phyloP scores from a whole-genome alignment of 2,888 invertebrate species.

The Andrena praecox region DNA sequence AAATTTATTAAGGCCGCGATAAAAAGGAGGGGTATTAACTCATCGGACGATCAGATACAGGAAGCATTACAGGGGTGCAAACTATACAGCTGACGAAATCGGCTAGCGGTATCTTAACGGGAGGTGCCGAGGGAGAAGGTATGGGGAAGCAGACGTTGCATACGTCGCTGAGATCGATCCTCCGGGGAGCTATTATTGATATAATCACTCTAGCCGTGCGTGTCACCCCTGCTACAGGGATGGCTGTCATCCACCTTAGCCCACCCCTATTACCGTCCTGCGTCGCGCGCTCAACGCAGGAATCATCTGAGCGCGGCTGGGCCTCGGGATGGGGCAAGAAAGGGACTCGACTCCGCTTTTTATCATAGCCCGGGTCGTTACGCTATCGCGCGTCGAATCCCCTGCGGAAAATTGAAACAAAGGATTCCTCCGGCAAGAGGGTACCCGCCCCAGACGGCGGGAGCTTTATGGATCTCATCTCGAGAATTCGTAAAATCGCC shows the following conservation, averaged over 20 bases:
- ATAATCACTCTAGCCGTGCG: conserved; percentile 80
- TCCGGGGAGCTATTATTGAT: conserved; percentile 79
- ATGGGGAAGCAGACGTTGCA: conserved; percentile 30
- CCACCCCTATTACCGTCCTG: conserved; percentile 65
- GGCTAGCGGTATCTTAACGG: conserved; percentile 62
- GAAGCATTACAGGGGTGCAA: conserved; percentile 52
- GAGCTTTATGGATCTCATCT: conserved; percentile 56
- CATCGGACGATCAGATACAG: conserved; percentile 54
- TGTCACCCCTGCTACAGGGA: conserved; percentile 75
- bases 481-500: conserved; percentile 53
- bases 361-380: conserved; percentile 46
- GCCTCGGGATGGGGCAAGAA: conserved; percentile 1
- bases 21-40: conserved; percentile 50
- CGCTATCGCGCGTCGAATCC: conserved; percentile 43
- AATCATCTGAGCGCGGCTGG: conserved; percentile 47
- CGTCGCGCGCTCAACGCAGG: conserved; percentile 31
- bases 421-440: conserved; percentile 29
- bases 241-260: conserved; percentile 67
- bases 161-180: conserved; percentile 73
- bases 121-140: conserved; percentile 2
- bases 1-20: conserved; percentile 57
- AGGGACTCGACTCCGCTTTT: conserved; percentile 32
- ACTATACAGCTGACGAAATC: conserved; percentile 61
- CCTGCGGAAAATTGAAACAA: conserved; percentile 61
- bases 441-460: not conserved